Percentiles rank a stretch among this genome's conserved stretches.
phyloP scores from a whole-genome alignment of 2,113 vertebrate species.

The Passer domesticus region DNA sequence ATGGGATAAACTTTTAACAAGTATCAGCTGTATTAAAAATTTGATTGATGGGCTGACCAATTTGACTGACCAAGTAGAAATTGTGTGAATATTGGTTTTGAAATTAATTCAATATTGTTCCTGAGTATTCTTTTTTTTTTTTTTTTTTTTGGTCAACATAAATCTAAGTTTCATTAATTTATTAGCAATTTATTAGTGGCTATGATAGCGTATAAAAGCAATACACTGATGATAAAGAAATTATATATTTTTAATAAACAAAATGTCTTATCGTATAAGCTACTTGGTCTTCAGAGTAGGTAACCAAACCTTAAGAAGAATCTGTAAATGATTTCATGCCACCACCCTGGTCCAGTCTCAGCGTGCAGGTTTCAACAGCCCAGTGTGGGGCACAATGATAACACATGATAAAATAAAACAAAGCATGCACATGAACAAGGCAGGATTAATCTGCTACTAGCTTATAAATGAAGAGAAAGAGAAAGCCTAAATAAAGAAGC shows the following conservation, averaged over 20 bases:
- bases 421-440: background rate
- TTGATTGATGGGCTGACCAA: background rate
- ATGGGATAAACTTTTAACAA: background rate
- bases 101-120: background rate
- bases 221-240: background rate
- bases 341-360: background rate
- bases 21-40: background rate
- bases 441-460: background rate
- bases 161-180: background rate
- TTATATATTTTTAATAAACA: fast-evolving
- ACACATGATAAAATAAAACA: background rate
- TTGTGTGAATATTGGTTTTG: background rate
- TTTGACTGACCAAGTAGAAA: background rate
- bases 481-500: background rate
- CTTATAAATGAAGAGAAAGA: background rate
- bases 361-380: background rate
- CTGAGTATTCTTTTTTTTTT: background rate
- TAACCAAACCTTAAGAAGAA: background rate
- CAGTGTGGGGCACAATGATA: background rate
- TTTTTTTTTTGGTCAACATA: background rate
- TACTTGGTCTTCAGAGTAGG: background rate
- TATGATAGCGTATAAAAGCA: background rate
- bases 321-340: background rate
- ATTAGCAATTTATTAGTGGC: background rate
- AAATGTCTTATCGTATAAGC: background rate